Evolutionary conservation across 2,888 invertebrate species (phyloP).

Genomic region (Lysandra bellargus): DNA sequence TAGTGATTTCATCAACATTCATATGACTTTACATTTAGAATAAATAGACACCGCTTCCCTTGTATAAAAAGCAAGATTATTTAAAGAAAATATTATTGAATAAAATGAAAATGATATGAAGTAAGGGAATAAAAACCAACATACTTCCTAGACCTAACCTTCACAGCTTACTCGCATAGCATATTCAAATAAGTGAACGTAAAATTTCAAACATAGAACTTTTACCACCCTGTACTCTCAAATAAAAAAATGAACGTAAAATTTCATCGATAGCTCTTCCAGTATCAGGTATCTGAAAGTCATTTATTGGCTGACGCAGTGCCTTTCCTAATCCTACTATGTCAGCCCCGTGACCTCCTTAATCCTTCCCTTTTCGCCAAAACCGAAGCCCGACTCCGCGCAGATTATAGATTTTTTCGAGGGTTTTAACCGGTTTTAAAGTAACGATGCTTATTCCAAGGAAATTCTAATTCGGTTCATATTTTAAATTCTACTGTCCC

Average conservation of each 20-base stretch:
- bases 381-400: slow-evolving; percentile 60
- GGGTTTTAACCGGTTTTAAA: slow-evolving; percentile 45
- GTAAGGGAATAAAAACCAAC: too few relatives aligned
- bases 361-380: slow-evolving; percentile 67
- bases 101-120: too few relatives aligned
- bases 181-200: neutral
- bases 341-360: slow-evolving; percentile 73
- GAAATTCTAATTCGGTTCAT: slow-evolving; percentile 24
- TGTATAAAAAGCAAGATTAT: neutral
- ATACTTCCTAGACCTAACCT: too few relatives aligned
- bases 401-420: slow-evolving; percentile 55
- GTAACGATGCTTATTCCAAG: slow-evolving; percentile 37
- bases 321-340: slow-evolving; percentile 67
- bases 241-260: neutral
- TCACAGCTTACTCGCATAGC: too few relatives aligned
- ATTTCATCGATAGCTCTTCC: slow-evolving; percentile 5
- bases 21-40: neutral
- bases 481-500: neutral
- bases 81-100: too few relatives aligned
- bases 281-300: slow-evolving; percentile 43
- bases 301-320: slow-evolving; percentile 68
- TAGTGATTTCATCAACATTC: neutral
- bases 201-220: neutral
- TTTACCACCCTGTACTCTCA: too few relatives aligned
- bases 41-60: neutral